phyloP scores from a whole-genome alignment of 30 jellyfish, hydroid and myxozoan genomes.

The Pelagia noctiluca region DNA sequence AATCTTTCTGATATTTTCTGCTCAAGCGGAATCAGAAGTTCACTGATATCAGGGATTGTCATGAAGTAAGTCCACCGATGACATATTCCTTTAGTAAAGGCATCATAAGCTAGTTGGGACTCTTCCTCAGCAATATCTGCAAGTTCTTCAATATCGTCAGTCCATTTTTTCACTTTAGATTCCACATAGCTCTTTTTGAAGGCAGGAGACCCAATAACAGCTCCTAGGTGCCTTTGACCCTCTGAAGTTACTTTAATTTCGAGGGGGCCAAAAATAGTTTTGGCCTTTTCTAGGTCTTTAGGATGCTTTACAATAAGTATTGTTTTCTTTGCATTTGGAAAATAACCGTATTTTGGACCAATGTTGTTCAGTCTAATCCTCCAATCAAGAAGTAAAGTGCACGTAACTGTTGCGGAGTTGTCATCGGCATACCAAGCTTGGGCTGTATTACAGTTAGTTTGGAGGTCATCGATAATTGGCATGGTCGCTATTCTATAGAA shows the following conservation, averaged over 20 bases:
- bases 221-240: no score
- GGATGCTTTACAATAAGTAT: background rate
- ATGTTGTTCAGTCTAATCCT: background rate
- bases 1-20: background rate
- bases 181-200: background rate
- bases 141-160: no score
- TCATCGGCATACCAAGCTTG: constrained; percentile 8
- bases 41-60: background rate
- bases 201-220: background rate
- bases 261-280: constrained; percentile 1
- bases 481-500: background rate
- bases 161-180: background rate
- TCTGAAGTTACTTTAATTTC: background rate
- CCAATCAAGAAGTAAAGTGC: background rate
- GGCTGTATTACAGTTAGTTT: background rate
- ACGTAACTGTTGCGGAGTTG: background rate
- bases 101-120: background rate
- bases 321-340: constrained; percentile 3
- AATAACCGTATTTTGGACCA: background rate
- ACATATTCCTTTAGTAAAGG: background rate
- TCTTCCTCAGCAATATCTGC: background rate
- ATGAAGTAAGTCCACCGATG: background rate
- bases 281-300: background rate
- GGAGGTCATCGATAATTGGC: constrained; percentile 4
- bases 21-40: background rate